Conservation (phyloP, 2,113 vertebrate genomes). For the Euleptes europaea region DNA sequence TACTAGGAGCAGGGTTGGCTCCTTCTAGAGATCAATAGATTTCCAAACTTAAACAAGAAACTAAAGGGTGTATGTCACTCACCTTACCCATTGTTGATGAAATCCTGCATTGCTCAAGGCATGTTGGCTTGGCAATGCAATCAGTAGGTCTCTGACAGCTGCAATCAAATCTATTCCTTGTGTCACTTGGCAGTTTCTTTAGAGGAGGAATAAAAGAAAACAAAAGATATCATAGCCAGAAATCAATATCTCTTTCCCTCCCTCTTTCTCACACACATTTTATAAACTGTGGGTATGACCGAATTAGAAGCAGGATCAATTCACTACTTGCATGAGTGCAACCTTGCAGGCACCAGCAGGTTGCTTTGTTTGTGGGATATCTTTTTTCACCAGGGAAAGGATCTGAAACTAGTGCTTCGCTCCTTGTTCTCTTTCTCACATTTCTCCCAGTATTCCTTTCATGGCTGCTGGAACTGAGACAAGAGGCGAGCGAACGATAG, state of each 20-base stretch:
- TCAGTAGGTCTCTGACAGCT: neutral
- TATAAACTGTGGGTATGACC: neutral
- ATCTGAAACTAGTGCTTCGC: neutral
- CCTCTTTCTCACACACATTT: neutral
- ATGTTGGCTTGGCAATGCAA: neutral
- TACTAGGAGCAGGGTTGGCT: neutral
- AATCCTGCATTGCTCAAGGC: fast-evolving
- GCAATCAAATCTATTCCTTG: constrained; percentile 25
- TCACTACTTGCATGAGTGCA: neutral
- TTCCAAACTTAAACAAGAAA: neutral
- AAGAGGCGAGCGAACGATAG: too few species aligned
- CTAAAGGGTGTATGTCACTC: neutral
- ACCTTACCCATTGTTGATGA: neutral
- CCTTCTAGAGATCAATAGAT: neutral
- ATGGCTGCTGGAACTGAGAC: too few species aligned
- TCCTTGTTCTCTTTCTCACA: too few species aligned
- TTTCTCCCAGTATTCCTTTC: too few species aligned
- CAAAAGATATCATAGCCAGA: neutral
- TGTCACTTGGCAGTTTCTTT: constrained; percentile 14
- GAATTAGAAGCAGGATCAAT: neutral
- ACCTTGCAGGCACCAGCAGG: neutral
- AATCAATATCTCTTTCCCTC: fast-evolving
- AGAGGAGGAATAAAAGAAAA: constrained; percentile 19
- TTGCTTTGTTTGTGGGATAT: neutral
- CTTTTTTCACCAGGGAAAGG: neutral